These are phyloP conservation scores for Patella caerulea DNA, from an alignment of 2,888 invertebrate species.

Conservation along the genomic window DNA sequence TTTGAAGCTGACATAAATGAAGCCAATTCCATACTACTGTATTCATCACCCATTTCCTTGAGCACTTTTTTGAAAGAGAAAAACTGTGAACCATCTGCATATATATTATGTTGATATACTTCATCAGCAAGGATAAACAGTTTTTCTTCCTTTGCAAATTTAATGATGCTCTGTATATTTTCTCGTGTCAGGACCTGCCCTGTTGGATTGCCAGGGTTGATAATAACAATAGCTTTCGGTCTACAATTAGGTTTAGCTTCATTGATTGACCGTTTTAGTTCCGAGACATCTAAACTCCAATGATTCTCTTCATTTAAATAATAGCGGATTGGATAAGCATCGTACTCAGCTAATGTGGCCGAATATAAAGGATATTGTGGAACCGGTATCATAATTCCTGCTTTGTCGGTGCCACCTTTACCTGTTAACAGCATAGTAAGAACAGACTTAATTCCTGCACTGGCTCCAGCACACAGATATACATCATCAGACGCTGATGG, in stretches of 20 bases:
- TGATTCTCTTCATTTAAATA: constrained; percentile 89
- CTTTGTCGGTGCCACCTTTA: constrained; percentile 67
- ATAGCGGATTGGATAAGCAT: constrained; percentile 76
- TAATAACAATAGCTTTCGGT: constrained; percentile 91
- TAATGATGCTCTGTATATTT: constrained; percentile 92
- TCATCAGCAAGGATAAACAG: constrained; percentile 80
- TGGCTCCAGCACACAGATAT: constrained; percentile 89
- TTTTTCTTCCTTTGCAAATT: constrained; percentile 89
- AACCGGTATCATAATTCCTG: constrained; percentile 96
- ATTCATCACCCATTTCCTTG: constrained; percentile 91
- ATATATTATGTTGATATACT: constrained; percentile 95
- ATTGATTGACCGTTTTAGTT: constrained; percentile 83
- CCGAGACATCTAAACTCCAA: constrained; percentile 87
- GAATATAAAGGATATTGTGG: constrained; percentile 99
- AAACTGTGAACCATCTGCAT: constrained; percentile 90
- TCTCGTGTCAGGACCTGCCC: constrained; percentile 84
- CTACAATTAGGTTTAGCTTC: constrained; percentile 77
- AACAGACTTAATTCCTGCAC: constrained; percentile 90
- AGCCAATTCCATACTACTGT: constrained; percentile 86
- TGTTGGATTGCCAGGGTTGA: constrained; percentile 99
- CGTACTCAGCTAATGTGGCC: constrained; percentile 93
- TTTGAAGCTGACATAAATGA: constrained; percentile 98
- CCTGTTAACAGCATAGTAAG: constrained; percentile 77
- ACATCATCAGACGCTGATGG: constrained; percentile 84
- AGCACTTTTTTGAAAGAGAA: constrained; percentile 95